Evolutionary conservation across 2,888 invertebrate species (phyloP).

Genomic region (Cryptophagus acutangulus): DNA sequence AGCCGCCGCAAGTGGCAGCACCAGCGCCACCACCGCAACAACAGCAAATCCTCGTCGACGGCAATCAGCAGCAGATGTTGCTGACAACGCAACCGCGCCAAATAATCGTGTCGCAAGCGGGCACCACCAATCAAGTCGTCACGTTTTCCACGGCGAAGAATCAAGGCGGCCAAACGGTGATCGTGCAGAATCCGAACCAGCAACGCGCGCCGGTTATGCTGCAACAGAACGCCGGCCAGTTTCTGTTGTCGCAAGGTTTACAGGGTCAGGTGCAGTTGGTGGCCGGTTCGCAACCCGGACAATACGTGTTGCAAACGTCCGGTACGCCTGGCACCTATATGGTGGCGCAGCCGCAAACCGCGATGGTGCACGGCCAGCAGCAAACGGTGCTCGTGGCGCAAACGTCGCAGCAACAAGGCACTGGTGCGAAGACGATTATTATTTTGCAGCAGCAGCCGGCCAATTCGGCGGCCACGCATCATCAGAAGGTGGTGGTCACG

Average conservation of each 20-base stretch:
- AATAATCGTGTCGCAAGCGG: slow-evolving; percentile 50
- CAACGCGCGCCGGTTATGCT: slow-evolving; percentile 40
- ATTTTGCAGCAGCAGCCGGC: slow-evolving; percentile 59
- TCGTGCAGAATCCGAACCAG: slow-evolving; percentile 44
- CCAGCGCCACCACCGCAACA: slow-evolving; percentile 16
- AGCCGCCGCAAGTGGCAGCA: slow-evolving; percentile 18
- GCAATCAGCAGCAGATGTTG: slow-evolving; percentile 41
- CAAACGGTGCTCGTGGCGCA: slow-evolving; percentile 65
- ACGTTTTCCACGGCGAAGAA: slow-evolving; percentile 33
- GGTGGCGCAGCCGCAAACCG: slow-evolving; percentile 61
- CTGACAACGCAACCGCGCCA: slow-evolving; percentile 49
- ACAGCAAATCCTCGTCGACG: slow-evolving; percentile 43
- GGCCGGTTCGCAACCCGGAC: slow-evolving; percentile 46
- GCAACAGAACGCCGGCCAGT: slow-evolving; percentile 42
- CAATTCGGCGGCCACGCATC: slow-evolving; percentile 46
- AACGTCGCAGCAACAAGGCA: slow-evolving; percentile 61
- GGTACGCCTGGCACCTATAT: slow-evolving; percentile 60
- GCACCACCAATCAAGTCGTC: slow-evolving; percentile 34
- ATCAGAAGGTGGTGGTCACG: slow-evolving; percentile 57
- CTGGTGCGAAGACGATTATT: slow-evolving; percentile 65
- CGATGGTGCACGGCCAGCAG: slow-evolving; percentile 56
- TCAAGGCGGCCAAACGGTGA: slow-evolving; percentile 42
- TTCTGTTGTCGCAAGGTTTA: slow-evolving; percentile 42
- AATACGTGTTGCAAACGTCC: slow-evolving; percentile 51
- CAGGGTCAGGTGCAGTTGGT: slow-evolving; percentile 49